Evolutionary conservation across 2,113 vertebrate genomes (phyloP), one percentile per base, ranked within the genome.

Genomic region (Anthoscopus minutus): DNA sequence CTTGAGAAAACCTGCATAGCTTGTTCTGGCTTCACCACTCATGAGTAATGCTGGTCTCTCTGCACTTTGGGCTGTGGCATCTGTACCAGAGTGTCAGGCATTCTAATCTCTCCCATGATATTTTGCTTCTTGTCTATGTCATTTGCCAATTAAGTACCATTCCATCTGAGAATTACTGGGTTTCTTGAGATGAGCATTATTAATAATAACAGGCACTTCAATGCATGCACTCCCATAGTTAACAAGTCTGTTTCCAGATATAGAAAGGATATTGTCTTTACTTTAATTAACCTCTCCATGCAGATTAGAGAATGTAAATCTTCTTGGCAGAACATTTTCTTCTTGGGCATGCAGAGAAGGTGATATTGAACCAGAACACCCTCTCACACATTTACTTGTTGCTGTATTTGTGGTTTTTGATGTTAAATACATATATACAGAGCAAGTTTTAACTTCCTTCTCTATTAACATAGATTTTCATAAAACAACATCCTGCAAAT

Each of bases 281-380:
- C 65, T 73, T 95, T 85, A 81, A 79, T 94, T 92, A 92, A 64
- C 66, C 69, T 95, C 35, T 88, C 37, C 37, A 11, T 69, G 31
- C 53, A 94, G 89, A 86, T 85, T 84, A 71, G 54, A 61, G 65
- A 65, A 94, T 80, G 27, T 78, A 93, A 91, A 70, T 40, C 58
- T 74, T 61, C 77, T 89, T 92, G 61, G 60, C 93, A 86, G 84
- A 92, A 91, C 45, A 35, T 76, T 88, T 90, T 94, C 80, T 96
- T 86, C 61, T 69, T 81, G 38, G 70, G 48, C 47, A 10, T 56
- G 30, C 35, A 35, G 81, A 90, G 74, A 82, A 78, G 47, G 27
- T 64, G 71, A 40, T 90, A 24, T 35, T 38, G 42, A 86, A 86
- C 28, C 30, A 54, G 70, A 93, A n/a, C 48, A 76, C 57, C 35